Evolutionary conservation across 2,888 invertebrate species (phyloP), one percentile per base, ranked within the genome.

Genomic region (Agonum fuliginosum): DNA sequence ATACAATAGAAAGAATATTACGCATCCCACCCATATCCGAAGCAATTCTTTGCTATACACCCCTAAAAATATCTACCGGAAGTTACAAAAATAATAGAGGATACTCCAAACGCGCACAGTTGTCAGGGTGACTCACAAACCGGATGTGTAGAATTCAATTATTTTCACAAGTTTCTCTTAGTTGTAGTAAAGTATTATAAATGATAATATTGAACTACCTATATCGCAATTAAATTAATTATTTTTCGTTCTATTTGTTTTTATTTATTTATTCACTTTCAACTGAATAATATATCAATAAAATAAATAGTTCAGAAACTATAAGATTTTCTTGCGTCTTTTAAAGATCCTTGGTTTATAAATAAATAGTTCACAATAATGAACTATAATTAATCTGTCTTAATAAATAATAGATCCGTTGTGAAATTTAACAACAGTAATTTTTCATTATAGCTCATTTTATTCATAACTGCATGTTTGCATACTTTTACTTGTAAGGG

Each of bases 11-110:
- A 3, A 24, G 22, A 22, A 12, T 22, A 54, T 2, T 54, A 54
- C 12, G 8, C 4, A 24, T 8, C 34, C 14, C 54, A 54, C 54
- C 54, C 24, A 54, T n/a, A 22, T 54, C 54, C 54, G 24, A 22
- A 6, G 34, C 8, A 34, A 34, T 34, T 34, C 5, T 8, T n/a
- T 24, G 54, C 27, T 17, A 17, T 48, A 22, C n/a, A 54, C 20
- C 54, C 54, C 24, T 54, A 54, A 22, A 54, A 54, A 54, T 54
- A 54, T 20, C 20, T 54, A 54, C 54, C 54, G 54, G 54, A 54
- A 12, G 54, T 54, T 22, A 12, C 3, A 54, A 54, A 54, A 54
- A 22, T 6, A 34, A 34, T 6, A 34, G n/a, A n/a, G n/a, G n/a
- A 46, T 3, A 17, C 19, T 1, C 2, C 6, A 17, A 6, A 12